These are phyloP conservation scores for Ormia ochracea DNA, from an alignment of 2,888 invertebrate species.

Conservation along the genomic window DNA sequence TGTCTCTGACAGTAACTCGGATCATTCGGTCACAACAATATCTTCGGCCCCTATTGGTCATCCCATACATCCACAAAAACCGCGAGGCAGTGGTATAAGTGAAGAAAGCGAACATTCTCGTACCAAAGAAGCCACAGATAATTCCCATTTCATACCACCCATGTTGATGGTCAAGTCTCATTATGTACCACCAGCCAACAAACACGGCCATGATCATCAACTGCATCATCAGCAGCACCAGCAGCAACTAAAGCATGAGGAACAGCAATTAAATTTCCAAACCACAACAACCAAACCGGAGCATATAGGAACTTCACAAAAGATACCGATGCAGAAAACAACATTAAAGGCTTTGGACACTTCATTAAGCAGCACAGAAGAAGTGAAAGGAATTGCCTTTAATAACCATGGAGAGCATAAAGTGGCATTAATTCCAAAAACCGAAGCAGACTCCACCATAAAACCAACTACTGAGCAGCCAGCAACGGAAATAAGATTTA, in stretches of 20 bases:
- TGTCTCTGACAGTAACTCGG: not conserved
- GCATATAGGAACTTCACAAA: constrained; percentile 7
- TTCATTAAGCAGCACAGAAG: constrained; percentile 18
- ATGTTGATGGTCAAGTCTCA: constrained; percentile 77
- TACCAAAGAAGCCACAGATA: constrained; percentile 73
- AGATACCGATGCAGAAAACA: constrained; percentile 21
- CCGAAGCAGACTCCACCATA: constrained; percentile 35
- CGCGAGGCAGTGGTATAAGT: constrained; percentile 58
- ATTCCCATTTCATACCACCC: constrained; percentile 76
- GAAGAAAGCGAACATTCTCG: constrained; percentile 70
- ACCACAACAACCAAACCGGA: constrained; percentile 21
- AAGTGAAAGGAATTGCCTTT: not conserved
- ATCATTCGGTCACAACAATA: not conserved
- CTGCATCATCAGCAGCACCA: not conserved
- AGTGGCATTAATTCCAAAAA: constrained; percentile 2
- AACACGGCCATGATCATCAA: constrained; percentile 65
- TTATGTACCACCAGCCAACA: constrained; percentile 73
- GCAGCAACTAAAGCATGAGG: not conserved
- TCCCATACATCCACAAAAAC: constrained; percentile 74
- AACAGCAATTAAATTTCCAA: not conserved
- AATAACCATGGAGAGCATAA: not conserved
- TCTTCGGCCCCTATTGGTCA: constrained; percentile 70
- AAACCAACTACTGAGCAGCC: constrained; percentile 53
- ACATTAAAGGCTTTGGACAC: constrained; percentile 22
- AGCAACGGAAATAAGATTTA: constrained; percentile 43